Base-by-base conservation (phyloP, 2,888 invertebrate species). In the Anodontia alba region DNA sequence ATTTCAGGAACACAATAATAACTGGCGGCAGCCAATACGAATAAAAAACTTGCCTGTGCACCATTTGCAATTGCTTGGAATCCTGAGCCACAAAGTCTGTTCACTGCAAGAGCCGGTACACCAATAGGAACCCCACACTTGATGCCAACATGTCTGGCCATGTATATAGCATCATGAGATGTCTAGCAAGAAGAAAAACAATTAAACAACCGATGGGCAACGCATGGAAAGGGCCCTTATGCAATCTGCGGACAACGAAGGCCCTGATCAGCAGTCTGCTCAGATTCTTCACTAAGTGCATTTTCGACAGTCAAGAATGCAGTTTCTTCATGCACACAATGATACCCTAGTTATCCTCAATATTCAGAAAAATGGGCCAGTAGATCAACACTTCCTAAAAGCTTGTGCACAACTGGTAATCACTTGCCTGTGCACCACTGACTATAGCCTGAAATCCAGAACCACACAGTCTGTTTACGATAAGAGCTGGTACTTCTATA, bases 371-470 rank as follows among this genome's bases (percentile, higher is more conserved):
- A n/a, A n/a, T n/a, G 29, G 5, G n/a, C 29, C n/a, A 54, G 29
- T 54, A 54, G 38, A n/a, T 38, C 12, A 38, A 12, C 5, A 38
- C 38, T 38, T 8, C 5, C 38, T 38, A 38, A 38, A 8, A 8
- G 38, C 12, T 12, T 38, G 38, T 10, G 23, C 38, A 38, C 38
- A 8, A 38, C 7, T 12, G 12, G 38, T 38, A 12, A 8, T 38
- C 7, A 38, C 38, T 94, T 95, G 97, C 97, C 96, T 98, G 98
- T 49, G 97, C 97, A 74, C 97, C 97, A 95, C 96, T 98, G 23
- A 98, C 96, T 84, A 99, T 96, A 0, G 99, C 96, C 94, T 99
- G 99, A 95, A 99, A 99, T 0, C 99, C 99, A 38, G 99, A 99
- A 26, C 99, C 99, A 94, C 99, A 99, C 26, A 99, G 96, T 83